Conservation (phyloP, 2,797 vertebrate species). For the Mormyrops boulengeri region DNA sequence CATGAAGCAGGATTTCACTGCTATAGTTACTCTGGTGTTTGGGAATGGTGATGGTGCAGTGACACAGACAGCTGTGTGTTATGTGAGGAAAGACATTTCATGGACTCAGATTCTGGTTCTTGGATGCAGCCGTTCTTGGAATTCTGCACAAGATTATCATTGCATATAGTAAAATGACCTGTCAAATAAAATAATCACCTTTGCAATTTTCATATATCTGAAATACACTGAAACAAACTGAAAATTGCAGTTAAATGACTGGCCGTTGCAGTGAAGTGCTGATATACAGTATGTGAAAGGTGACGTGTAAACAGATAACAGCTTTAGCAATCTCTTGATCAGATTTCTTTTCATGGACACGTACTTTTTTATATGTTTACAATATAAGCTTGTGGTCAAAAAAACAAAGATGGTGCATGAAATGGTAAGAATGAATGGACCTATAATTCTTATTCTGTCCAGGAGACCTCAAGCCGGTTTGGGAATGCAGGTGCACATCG, state of each 20-base stretch:
- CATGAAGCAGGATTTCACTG: background rate
- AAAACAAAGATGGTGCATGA: background rate
- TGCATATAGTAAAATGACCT: background rate
- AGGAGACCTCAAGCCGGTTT: constrained; percentile 24
- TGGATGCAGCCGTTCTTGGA: background rate
- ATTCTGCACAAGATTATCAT: background rate
- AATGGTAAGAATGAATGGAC: background rate
- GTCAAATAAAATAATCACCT: background rate
- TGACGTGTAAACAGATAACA: background rate
- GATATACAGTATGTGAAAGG: background rate
- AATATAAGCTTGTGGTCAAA: background rate
- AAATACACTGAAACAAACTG: background rate
- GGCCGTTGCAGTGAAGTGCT: background rate
- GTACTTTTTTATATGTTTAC: background rate
- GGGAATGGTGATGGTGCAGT: background rate
- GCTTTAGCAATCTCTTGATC: background rate
- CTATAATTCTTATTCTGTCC: background rate
- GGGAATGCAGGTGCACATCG: constrained; percentile 46
- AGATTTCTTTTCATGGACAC: background rate
- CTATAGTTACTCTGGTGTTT: background rate
- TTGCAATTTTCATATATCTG: background rate
- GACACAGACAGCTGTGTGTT: background rate
- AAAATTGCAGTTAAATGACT: background rate
- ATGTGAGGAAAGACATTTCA: background rate
- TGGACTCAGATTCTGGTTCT: background rate